Conservation (phyloP, 1,140 invertebrate genomes). For the Triops cancriformis region DNA sequence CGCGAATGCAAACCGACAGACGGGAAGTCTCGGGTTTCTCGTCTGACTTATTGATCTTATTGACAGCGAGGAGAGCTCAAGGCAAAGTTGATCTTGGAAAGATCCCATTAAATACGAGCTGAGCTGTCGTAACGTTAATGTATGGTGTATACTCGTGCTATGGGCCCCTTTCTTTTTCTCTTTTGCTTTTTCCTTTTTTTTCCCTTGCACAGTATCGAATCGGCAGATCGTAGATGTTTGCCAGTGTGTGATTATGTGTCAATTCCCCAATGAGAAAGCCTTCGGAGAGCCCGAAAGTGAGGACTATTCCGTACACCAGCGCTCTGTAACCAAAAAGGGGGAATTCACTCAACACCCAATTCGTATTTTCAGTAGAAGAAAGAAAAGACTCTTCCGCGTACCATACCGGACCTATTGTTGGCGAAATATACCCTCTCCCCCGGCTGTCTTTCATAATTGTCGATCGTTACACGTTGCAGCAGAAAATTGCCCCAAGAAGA, state of each 20-base stretch:
- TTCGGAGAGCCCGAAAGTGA: constrained; percentile 4
- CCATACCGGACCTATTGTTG: too few species aligned
- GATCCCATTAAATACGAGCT: neutral
- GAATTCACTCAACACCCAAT: too few species aligned
- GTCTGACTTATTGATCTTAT: neutral
- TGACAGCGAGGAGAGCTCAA: neutral
- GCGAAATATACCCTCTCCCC: too few species aligned
- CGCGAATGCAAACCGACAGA: neutral
- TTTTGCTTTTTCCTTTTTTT: neutral
- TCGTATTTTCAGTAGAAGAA: too few species aligned
- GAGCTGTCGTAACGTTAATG: constrained; percentile 10
- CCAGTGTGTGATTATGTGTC: constrained; percentile 7
- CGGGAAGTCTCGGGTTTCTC: neutral
- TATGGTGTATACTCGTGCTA: neutral
- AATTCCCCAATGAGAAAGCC: constrained; percentile 8
- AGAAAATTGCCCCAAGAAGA: too few species aligned
- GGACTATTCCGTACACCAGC: neutral
- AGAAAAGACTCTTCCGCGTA: too few species aligned
- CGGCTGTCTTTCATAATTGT: too few species aligned
- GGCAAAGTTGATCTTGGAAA: neutral
- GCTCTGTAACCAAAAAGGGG: too few species aligned
- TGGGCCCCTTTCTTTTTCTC: neutral
- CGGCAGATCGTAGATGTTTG: neutral
- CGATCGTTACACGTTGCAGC: too few species aligned
- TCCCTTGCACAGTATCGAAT: neutral